These are phyloP conservation scores for Symphodus melops DNA, from an alignment of 2,113 vertebrate species.

Conservation along the genomic window DNA sequence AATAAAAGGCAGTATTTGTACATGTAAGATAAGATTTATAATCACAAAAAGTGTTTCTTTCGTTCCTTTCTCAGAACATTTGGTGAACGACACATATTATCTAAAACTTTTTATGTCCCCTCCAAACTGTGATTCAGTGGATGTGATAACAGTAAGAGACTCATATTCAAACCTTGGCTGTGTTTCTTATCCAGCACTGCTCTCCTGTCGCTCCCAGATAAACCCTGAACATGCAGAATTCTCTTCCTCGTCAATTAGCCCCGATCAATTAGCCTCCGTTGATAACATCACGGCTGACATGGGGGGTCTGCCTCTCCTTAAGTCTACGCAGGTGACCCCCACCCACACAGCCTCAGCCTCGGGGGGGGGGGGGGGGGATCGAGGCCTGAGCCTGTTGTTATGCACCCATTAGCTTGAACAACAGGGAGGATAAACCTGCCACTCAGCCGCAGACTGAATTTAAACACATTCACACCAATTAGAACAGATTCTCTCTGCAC, in stretches of 20 bases:
- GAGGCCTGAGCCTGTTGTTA: slow-evolving; percentile 82
- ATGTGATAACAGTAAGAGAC: too few relatives aligned
- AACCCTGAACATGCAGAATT: slow-evolving; percentile 18
- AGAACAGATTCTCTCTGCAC: slow-evolving; percentile 73
- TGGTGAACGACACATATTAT: neutral
- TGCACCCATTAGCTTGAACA: slow-evolving; percentile 83
- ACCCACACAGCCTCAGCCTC: slow-evolving; percentile 60
- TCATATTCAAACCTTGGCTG: neutral
- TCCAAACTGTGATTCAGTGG: too few relatives aligned
- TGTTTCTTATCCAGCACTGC: neutral
- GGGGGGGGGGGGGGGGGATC: slow-evolving; percentile 64
- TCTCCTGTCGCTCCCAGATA: neutral
- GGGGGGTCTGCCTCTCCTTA: slow-evolving; percentile 56
- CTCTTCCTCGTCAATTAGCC: slow-evolving; percentile 60
- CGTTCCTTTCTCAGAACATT: too few relatives aligned
- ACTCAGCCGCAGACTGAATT: slow-evolving; percentile 75
- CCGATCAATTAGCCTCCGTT: slow-evolving; percentile 41
- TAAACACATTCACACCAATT: slow-evolving; percentile 84
- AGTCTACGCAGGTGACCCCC: slow-evolving; percentile 70
- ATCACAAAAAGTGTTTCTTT: neutral
- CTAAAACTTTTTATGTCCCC: neutral
- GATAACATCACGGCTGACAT: slow-evolving; percentile 65
- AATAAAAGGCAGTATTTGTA: too few relatives aligned
- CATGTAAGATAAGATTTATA: neutral
- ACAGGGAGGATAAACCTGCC: slow-evolving; percentile 79